Evolutionary conservation across 2,113 vertebrate genomes (phyloP), one percentile per base, ranked within the genome.

Genomic region (Pogona vitticeps): DNA sequence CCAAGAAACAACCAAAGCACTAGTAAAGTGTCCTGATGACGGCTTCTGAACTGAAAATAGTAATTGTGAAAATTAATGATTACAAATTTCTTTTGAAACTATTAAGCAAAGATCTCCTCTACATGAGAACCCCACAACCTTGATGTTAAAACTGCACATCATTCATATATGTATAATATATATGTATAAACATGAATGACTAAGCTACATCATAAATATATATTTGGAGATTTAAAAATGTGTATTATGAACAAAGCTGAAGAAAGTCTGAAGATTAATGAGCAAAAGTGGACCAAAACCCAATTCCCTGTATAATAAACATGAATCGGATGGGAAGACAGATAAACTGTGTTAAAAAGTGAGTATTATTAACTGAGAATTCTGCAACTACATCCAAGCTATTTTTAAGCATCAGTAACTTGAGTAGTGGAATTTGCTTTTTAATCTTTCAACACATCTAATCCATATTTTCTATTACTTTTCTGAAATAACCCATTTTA

Each of bases 391-490:
- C 61, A 59, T 56, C 8, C 15, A 79, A 59, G 33, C 26, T 79
- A 70, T 80, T 80, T 86, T 80, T 71, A 86, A 80, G 10, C 36
- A 80, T 61, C 76, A 40, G 36, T 86, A 80, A 59, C 33, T 18
- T 85, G 36, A 65, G 70, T 73, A 85, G 59, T 2, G 82, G 88
- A 83, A 92, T 23, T 83, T 28, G 76, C 3, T 83, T 90, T 91
- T 79, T 72, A 91, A 67, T 73, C 80, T 83, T 89, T 76, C 84
- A 84, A 26, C 23, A 40, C 38, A 76, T 58, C 86, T 87, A 70
- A 76, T 56, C 80, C 8, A 26, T 71, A 71, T 78, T 92, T 88
- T 91, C 83, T 76, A 72, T 77, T 0, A 67, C 67, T 82, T 6
- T 63, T 33, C 88, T 78, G 0, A 2, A 86, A 78, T 86, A 86